Evolutionary conservation across 2,113 vertebrate species (phyloP), one percentile per base, ranked within the genome.

Genomic region (Pan troglodytes): DNA sequence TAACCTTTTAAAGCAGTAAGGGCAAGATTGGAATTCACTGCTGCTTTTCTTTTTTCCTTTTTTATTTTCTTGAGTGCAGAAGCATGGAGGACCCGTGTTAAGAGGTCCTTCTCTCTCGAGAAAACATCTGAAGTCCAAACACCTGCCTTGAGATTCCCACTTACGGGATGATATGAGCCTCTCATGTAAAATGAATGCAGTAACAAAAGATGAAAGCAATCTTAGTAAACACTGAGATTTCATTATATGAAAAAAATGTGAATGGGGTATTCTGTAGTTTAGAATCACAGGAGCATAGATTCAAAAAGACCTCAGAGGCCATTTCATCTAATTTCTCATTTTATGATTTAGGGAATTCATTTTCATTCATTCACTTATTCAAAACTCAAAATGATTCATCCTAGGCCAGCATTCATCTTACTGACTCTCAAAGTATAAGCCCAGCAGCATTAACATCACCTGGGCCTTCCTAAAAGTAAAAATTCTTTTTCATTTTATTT

Each of bases 301-400:
- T 82, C 35, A 79, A 90, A 87, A 89, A 95, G 40, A 85, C n/a
- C n/a, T 35, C 68, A 84, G 76, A 93, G 68, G 88, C 9, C 1
- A 48, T 68, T 43, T 80, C 4, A 59, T 80, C 30, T 72, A 38
- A 32, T 94, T 55, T 82, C 67, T 87, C 48, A 59, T 76, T 94
- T 84, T 82, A 93, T 82, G 57, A 68, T 40, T 67, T 73, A 72
- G 59, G 43, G 16, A 95, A 95, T 95, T 67, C 20, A 43, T 82
- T 96, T 16, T 43, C 8, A 73, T 78, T 93, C 79, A 14, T 57
- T 70, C 59, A 73, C 13, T 82, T 73, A 70, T 14, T 70, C 50
- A 67, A 50, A 85, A 75, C 43, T 25, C 16, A 43, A 50, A 20
- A 72, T 52, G 75, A 70, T 80, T 83, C 38, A 83, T 64, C 45